These are phyloP conservation scores for Rhinoderma darwinii DNA, from an alignment of 2,113 vertebrate genomes.

Conservation along the genomic window DNA sequence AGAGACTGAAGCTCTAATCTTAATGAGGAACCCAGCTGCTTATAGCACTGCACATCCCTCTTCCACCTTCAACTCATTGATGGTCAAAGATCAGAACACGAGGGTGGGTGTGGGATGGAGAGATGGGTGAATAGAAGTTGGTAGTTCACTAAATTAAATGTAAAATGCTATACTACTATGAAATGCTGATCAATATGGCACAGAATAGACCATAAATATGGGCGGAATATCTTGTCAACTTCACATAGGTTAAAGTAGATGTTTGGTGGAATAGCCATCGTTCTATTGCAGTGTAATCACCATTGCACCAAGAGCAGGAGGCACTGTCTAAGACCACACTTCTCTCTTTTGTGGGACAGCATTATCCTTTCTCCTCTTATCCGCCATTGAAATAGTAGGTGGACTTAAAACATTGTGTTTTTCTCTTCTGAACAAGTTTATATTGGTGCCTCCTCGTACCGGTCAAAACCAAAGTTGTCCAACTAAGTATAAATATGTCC, in stretches of 20 bases:
- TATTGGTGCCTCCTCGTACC: too few relatives aligned
- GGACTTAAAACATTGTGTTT: too few relatives aligned
- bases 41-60: background rate
- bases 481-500: background rate
- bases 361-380: too few relatives aligned
- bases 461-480: background rate
- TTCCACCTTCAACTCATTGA: background rate
- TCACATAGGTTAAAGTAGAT: background rate
- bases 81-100: background rate
- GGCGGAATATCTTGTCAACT: background rate
- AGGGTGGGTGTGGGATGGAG: background rate
- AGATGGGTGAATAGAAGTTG: background rate
- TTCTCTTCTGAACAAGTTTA: too few relatives aligned
- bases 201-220: background rate
- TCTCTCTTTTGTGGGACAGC: too few relatives aligned
- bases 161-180: background rate
- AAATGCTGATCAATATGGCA: background rate
- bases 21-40: conserved; percentile 31
- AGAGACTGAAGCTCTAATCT: background rate
- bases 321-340: too few relatives aligned
- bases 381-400: too few relatives aligned
- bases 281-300: background rate
- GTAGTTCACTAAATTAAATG: background rate
- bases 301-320: too few relatives aligned
- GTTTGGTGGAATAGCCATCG: background rate